A percentile compares a stretch with the other conserved stretches of the same genome.
Evolutionary conservation across 2,888 invertebrate genomes (phyloP).

Genomic region (Drosophila silvestris): DNA sequence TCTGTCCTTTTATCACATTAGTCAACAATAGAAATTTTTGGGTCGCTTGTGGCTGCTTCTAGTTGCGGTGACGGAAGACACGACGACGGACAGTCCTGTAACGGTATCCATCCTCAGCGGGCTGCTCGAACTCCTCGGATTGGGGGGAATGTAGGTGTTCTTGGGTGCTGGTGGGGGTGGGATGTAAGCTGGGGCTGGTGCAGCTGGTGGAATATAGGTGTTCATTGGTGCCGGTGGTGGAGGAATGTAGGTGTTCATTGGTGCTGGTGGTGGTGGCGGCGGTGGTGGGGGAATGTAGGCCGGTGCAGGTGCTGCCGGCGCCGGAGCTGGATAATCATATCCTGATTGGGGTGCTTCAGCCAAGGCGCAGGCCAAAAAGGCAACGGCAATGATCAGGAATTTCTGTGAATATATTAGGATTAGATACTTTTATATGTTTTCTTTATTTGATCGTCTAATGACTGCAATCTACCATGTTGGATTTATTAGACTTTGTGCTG

Average conservation of each 20-base stretch:
- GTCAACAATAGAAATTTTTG: constrained; percentile 55
- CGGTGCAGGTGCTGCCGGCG: constrained; percentile 59
- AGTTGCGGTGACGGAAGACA: constrained; percentile 75
- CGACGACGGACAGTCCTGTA: constrained; percentile 77
- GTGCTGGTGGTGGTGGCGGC: constrained; percentile 65
- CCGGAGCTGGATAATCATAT: constrained; percentile 72
- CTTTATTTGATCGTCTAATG: constrained; percentile 15
- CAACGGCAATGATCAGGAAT: constrained; percentile 67
- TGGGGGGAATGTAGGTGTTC: constrained; percentile 62
- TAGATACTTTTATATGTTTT: neutral
- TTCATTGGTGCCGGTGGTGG: constrained; percentile 50
- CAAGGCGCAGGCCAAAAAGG: constrained; percentile 76
- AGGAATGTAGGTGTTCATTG: constrained; percentile 66
- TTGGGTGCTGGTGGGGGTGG: constrained; percentile 52
- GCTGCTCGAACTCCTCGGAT: constrained; percentile 68
- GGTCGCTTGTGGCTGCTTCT: neutral
- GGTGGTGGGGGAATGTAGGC: constrained; percentile 63
- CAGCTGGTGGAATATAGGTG: constrained; percentile 51
- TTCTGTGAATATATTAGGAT: constrained; percentile 43
- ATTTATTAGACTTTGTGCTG: constrained; percentile 4
- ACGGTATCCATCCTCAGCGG: constrained; percentile 74
- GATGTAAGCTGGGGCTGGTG: constrained; percentile 35
- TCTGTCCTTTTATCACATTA: constrained; percentile 51
- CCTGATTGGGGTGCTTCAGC: constrained; percentile 65
- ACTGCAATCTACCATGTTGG: constrained; percentile 54